These are phyloP conservation scores for Trachurus trachurus DNA, from an alignment of 2,797 vertebrate species.

Conservation along the genomic window DNA sequence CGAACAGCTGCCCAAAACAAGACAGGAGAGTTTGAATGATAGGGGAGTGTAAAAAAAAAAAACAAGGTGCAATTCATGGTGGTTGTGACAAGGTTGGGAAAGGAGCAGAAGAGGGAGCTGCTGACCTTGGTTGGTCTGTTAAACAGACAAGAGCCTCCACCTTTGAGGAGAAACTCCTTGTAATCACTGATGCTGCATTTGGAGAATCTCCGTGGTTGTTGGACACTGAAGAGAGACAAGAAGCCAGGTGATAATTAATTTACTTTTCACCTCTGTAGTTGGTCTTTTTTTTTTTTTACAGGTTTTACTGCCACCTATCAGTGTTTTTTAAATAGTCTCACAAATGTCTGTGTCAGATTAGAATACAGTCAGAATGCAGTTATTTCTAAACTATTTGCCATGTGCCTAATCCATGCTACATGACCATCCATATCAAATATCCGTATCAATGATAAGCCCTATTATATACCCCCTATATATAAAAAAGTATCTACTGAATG, in stretches of 20 bases:
- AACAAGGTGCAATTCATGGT: conserved; percentile 5
- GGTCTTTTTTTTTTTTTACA: background rate
- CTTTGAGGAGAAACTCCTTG: conserved; percentile 95
- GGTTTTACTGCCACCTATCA: background rate
- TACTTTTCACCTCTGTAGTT: background rate
- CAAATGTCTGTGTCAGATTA: background rate
- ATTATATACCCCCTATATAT: too few species aligned
- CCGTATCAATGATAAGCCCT: too few species aligned
- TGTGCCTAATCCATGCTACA: background rate
- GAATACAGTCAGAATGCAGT: background rate
- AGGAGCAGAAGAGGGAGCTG: background rate
- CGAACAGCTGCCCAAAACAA: conserved; percentile 90
- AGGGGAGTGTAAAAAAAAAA: background rate
- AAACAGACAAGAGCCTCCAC: conserved; percentile 96
- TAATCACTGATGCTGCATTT: conserved; percentile 98
- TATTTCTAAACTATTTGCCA: background rate
- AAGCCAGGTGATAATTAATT: conserved; percentile 34
- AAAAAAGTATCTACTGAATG: too few species aligned
- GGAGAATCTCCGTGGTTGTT: conserved; percentile 94
- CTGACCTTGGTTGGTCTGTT: conserved; percentile 96
- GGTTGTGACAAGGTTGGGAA: background rate
- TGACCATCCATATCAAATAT: too few species aligned
- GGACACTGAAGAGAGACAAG: conserved; percentile 86
- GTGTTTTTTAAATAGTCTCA: background rate
- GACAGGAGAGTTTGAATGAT: conserved; percentile 16